Percentiles rank a stretch among this genome's conserved stretches.
Evolutionary conservation across 2,113 vertebrate species (phyloP).

Genomic region (Mesoclemmys tuberculata): DNA sequence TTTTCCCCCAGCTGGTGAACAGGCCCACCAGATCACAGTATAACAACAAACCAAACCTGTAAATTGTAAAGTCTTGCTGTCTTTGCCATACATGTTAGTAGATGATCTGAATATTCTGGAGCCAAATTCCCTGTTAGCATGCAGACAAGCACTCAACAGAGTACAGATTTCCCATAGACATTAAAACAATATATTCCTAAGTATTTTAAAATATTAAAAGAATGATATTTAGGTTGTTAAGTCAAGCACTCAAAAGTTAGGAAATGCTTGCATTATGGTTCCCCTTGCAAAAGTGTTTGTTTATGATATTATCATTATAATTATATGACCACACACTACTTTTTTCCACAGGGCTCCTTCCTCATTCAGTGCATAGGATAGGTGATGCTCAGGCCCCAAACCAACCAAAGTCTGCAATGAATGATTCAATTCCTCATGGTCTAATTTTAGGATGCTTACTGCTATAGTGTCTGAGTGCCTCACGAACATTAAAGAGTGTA

Average conservation of each 20-base stretch:
- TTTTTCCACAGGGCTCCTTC: background rate
- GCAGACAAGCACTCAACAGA: background rate
- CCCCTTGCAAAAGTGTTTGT: background rate
- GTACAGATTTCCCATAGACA: background rate
- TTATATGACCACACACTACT: background rate
- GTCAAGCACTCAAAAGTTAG: too few relatives aligned
- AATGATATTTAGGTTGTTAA: background rate
- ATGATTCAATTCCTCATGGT: background rate
- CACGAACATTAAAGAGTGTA: background rate
- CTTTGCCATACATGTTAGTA: too few relatives aligned
- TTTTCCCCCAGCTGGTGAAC: too few relatives aligned
- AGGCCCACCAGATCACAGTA: too few relatives aligned
- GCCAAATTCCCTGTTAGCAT: background rate
- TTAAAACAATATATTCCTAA: background rate
- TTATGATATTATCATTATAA: background rate
- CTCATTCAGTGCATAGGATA: background rate
- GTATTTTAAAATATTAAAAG: background rate
- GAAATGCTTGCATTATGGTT: too few relatives aligned
- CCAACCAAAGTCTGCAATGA: background rate
- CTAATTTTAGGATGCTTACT: background rate
- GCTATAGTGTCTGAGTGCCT: background rate
- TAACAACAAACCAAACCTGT: too few relatives aligned
- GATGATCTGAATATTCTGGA: background rate
- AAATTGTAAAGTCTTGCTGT: too few relatives aligned
- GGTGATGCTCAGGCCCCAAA: background rate